phyloP scores from a whole-genome alignment of 2,888 invertebrate genomes.

The Hypsopygia costalis region DNA sequence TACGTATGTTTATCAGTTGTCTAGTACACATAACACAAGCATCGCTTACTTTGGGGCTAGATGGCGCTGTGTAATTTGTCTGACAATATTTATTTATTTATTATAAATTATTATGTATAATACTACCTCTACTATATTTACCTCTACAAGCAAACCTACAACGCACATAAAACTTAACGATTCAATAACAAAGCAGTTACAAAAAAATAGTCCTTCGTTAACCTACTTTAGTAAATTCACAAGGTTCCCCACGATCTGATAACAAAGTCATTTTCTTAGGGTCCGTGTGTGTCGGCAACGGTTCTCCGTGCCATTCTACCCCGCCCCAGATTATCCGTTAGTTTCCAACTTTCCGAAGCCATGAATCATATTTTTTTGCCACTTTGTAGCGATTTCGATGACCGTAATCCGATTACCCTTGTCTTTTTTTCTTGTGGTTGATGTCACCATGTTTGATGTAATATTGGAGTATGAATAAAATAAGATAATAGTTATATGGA shows the following conservation, averaged over 20 bases:
- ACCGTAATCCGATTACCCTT: not conserved
- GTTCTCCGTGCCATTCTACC: constrained; percentile 20
- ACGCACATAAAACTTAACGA: constrained; percentile 4
- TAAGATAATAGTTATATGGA: too few relatives aligned
- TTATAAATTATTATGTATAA: too few relatives aligned
- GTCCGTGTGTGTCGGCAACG: constrained; percentile 22
- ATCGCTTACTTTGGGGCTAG: too few relatives aligned
- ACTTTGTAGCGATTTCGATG: constrained; percentile 1
- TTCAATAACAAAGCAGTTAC: constrained; percentile 6
- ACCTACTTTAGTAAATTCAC: constrained; percentile 62
- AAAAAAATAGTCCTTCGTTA: constrained; percentile 56
- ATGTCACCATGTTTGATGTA: too few relatives aligned
- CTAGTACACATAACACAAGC: too few relatives aligned
- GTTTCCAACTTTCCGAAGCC: constrained; percentile 8
- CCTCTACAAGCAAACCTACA: too few relatives aligned
- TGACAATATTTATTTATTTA: too few relatives aligned
- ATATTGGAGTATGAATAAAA: too few relatives aligned
- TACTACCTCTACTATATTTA: too few relatives aligned
- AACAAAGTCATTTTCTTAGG: constrained; percentile 49
- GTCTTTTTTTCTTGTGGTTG: not conserved
- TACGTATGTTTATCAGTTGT: too few relatives aligned
- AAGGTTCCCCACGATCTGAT: constrained; percentile 62
- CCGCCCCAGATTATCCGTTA: constrained; percentile 8
- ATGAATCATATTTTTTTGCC: constrained; percentile 21
- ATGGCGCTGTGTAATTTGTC: too few relatives aligned